These are phyloP conservation scores for Ahaetulla prasina DNA, from an alignment of 2,113 vertebrate species.

Conservation along the genomic window DNA sequence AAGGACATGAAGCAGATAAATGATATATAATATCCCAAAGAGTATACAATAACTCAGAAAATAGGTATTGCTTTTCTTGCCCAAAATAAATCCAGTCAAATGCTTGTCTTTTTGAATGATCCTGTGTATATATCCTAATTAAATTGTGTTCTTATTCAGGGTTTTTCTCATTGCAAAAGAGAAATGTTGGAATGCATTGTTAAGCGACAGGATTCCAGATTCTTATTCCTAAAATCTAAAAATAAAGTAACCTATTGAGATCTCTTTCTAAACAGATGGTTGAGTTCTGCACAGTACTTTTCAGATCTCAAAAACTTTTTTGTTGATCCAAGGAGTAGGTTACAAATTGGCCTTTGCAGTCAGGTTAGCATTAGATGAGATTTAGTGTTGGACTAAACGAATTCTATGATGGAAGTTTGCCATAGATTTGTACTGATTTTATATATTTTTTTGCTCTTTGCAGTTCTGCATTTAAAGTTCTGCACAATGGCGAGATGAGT, in stretches of 20 bases:
- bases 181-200: neutral
- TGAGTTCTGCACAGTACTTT: neutral
- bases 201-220: neutral
- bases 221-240: neutral
- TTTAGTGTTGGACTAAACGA: neutral
- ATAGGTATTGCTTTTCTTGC: neutral
- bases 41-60: neutral
- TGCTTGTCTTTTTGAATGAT: neutral
- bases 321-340: neutral
- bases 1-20: neutral
- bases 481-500: slow-evolving; percentile 75
- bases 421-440: neutral
- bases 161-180: neutral
- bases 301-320: neutral
- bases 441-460: slow-evolving; percentile 6
- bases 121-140: neutral
- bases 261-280: neutral
- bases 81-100: neutral
- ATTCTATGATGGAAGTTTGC: neutral
- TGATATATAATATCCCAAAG: neutral
- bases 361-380: neutral
- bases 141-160: neutral
- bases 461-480: slow-evolving; percentile 83
- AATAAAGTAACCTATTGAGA: neutral
- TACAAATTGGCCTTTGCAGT: neutral